Conservation (phyloP, 1,140 invertebrate genomes). For the Drosophila simulans region DNA sequence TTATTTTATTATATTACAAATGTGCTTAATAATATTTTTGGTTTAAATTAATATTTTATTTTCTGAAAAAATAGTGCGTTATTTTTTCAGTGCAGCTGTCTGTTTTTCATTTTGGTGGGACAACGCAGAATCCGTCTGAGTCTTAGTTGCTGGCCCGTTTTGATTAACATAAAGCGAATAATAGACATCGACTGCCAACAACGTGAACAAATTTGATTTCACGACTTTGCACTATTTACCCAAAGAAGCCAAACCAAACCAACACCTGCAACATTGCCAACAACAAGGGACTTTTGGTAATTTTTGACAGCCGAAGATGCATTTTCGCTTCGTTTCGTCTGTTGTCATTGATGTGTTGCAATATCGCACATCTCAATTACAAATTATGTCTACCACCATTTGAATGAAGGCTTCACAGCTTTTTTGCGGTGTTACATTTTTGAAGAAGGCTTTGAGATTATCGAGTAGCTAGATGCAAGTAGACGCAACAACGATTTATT, state of each 20-base stretch:
- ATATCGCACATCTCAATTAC: slow-evolving; percentile 53
- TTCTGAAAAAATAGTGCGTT: not conserved
- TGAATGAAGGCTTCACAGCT: slow-evolving; percentile 2
- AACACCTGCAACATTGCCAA: slow-evolving; percentile 47
- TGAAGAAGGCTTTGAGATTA: not conserved
- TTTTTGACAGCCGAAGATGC: slow-evolving; percentile 49
- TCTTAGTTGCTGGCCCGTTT: slow-evolving; percentile 42
- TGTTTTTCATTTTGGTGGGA: slow-evolving; percentile 31
- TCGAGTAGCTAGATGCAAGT: not conserved
- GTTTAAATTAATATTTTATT: no score
- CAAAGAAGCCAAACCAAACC: slow-evolving; percentile 21
- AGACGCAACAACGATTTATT: no score
- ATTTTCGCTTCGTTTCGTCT: slow-evolving; percentile 15
- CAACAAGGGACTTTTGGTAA: slow-evolving; percentile 41
- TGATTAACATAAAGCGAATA: slow-evolving; percentile 65
- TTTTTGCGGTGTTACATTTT: not conserved
- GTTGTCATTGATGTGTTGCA: slow-evolving; percentile 56
- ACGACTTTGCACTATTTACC: slow-evolving; percentile 64
- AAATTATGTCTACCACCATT: slow-evolving; percentile 11
- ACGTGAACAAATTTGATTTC: slow-evolving; percentile 65
- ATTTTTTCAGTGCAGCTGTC: not conserved
- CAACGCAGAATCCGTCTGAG: slow-evolving; percentile 34
- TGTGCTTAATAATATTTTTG: no score
- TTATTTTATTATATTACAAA: no score
- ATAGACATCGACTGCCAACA: slow-evolving; percentile 56